phyloP scores from a whole-genome alignment of 2,888 invertebrate species.

The Tiphia femorata region DNA sequence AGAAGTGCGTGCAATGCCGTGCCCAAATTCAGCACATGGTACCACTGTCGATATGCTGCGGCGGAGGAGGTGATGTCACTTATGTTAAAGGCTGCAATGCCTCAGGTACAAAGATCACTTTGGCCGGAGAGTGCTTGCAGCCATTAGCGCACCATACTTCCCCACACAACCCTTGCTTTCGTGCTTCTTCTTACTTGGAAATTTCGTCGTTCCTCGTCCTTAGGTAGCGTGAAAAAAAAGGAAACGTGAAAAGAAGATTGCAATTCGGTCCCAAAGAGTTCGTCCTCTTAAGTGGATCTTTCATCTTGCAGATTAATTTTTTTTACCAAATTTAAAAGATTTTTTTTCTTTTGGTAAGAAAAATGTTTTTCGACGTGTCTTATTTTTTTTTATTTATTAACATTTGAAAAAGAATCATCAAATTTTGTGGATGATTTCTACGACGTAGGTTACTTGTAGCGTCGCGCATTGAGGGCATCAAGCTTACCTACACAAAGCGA shows the following conservation, averaged over 20 bases:
- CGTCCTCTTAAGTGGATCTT: too few species aligned
- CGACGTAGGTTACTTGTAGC: too few species aligned
- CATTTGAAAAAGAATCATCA: too few species aligned
- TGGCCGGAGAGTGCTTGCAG: constrained; percentile 9
- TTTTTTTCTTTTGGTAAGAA: too few species aligned
- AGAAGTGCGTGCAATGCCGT: constrained; percentile 96
- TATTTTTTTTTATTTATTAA: too few species aligned
- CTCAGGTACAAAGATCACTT: constrained; percentile 42
- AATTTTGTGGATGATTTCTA: too few species aligned
- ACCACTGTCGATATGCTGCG: constrained; percentile 73
- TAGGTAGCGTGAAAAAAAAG: neutral
- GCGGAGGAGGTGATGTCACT: constrained; percentile 59
- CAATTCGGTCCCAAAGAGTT: too few species aligned
- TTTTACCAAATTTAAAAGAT: too few species aligned
- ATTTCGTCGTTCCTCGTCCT: neutral
- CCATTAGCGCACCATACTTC: neutral
- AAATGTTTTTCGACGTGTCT: too few species aligned
- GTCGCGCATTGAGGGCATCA: too few species aligned
- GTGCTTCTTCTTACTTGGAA: neutral
- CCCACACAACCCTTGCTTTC: neutral
- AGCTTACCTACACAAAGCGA: too few species aligned
- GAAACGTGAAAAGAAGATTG: neutral
- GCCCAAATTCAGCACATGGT: constrained; percentile 84
- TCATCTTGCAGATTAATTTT: too few species aligned
- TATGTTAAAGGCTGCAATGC: constrained; percentile 55